phyloP scores from a whole-genome alignment of 2,113 vertebrate genomes.

The Dicaeum eximium region DNA sequence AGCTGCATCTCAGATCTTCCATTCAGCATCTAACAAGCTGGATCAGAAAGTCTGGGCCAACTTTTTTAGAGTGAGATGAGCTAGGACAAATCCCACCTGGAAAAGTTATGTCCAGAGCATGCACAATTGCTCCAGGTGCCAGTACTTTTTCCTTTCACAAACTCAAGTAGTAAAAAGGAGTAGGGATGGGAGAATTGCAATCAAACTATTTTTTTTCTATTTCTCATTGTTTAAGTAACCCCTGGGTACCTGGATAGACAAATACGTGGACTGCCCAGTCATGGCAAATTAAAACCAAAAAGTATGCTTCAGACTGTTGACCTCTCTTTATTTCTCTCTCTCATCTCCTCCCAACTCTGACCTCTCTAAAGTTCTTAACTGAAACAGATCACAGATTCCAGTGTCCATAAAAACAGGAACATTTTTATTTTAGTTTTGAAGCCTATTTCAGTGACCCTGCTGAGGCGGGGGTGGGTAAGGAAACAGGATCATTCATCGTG shows the following conservation, averaged over 20 bases:
- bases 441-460: constrained; percentile 71
- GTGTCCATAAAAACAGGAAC: constrained; percentile 71
- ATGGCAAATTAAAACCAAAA: constrained; percentile 70
- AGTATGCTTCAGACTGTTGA: background rate
- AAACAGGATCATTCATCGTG: constrained; percentile 71
- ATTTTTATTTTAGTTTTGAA: constrained; percentile 83
- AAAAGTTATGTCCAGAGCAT: background rate
- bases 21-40: background rate
- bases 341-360: background rate
- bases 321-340: background rate
- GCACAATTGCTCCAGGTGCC: background rate
- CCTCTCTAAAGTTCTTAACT: constrained; percentile 52
- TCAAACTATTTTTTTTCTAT: background rate
- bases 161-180: background rate
- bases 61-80: background rate
- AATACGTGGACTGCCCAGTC: background rate
- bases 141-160: background rate
- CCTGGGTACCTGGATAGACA: background rate
- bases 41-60: background rate
- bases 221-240: background rate
- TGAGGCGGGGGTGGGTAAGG: background rate
- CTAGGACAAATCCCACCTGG: background rate
- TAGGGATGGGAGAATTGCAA: background rate
- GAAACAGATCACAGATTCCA: constrained; percentile 76
- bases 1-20: background rate